Evolutionary conservation across 2,113 vertebrate genomes (phyloP), one percentile per base, ranked within the genome.

Genomic region (Thinocorus orbignyianus): DNA sequence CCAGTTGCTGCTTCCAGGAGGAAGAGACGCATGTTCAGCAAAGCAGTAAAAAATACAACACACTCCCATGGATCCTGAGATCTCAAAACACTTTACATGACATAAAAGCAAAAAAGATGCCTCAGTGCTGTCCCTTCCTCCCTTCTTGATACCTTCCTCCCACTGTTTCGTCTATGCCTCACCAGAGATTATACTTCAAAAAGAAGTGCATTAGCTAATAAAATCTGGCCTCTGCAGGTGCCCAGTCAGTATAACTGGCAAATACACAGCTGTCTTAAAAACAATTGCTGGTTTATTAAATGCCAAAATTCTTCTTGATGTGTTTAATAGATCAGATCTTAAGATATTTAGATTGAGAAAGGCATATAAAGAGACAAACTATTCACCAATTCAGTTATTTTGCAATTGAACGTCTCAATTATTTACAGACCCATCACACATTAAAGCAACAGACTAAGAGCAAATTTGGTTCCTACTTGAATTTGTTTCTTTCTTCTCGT

Each of bases 401-500:
- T 58, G 16, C 39, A 73, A 8, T 10, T 55, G 44, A 52, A 74
- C 16, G 31, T 69, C n/a, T 65, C 48, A 64, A n/a, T 42, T 35
- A 61, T 68, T 70, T 79, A 86, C 15, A 85, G 69, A 37, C 41
- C 12, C 35, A 86, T 78, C 70, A 77, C 61, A 74, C 3, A 42
- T 52, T 69, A 94, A 82, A 89, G 31, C 13, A 92, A 94, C 13
- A 91, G 12, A 90, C 3, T 11, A 22, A 78, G 6, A 85, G 51
- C 9, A 42, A 86, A 93, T 48, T 37, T 52, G 28, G 10, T 26
- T 77, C 99, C 97, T 98, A 99, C 99, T 98, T 99, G 97, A 99
- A 99, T 93, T 99, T 99, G 97, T 98, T 99, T 92, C 99, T 99
- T 97, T 99, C 99, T 94, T 99, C 99, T 54, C 98, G 98, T 93